Evolutionary conservation across 2,113 vertebrate genomes (phyloP).

Genomic region (Nesogale talazaci): DNA sequence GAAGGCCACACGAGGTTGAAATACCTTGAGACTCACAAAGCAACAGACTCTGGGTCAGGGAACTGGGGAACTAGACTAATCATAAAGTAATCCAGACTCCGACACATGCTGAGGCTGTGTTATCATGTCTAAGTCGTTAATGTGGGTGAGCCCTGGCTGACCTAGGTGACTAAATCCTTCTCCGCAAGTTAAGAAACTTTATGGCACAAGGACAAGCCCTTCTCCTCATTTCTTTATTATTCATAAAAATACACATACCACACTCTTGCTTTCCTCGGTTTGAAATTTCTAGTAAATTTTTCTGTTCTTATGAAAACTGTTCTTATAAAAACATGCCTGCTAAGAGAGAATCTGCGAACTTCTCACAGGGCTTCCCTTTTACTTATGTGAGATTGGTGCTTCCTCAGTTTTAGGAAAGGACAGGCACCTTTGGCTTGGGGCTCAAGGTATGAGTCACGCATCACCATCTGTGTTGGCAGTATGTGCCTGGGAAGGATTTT

Average conservation of each 20-base stretch:
- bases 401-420: neutral
- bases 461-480: neutral
- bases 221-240: neutral
- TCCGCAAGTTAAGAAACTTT: conserved; percentile 12
- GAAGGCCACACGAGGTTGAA: too few relatives aligned
- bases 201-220: neutral
- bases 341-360: neutral
- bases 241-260: neutral
- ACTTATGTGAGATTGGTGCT: neutral
- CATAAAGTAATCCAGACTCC: neutral
- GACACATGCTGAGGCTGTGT: neutral
- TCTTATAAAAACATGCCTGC: conserved; percentile 23
- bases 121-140: neutral
- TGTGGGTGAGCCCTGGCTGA: neutral
- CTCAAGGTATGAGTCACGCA: neutral
- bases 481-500: conserved; percentile 1
- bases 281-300: conserved; percentile 32
- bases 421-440: neutral
- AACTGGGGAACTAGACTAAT: neutral
- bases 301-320: too few relatives aligned
- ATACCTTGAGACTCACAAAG: neutral
- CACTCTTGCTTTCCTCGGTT: conserved; percentile 4
- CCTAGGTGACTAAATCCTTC: neutral
- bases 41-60: neutral
- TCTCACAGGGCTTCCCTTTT: neutral